Percentiles rank a stretch among this genome's conserved stretches.
These are phyloP conservation scores for Epinephelus moara DNA, from an alignment of 2,113 vertebrate genomes.

Conservation along the genomic window DNA sequence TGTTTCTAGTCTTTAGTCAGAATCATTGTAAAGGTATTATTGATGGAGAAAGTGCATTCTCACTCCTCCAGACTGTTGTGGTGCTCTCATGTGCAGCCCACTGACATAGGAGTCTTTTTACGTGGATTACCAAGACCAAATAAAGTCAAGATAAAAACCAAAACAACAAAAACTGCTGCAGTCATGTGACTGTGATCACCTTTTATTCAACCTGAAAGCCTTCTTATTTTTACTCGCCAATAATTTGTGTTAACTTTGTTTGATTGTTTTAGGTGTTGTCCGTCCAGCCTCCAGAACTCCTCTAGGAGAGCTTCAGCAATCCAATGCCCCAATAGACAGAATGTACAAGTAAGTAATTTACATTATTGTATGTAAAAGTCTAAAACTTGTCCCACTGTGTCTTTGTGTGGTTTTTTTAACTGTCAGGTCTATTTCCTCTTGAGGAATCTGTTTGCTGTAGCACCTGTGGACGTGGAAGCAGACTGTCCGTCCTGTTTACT, in stretches of 20 bases:
- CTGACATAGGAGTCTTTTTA: conserved; percentile 45
- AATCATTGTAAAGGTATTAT: not conserved
- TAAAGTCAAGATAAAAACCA: conserved; percentile 14
- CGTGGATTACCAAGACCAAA: conserved; percentile 54
- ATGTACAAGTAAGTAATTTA: conserved; percentile 92
- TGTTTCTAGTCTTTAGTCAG: not conserved
- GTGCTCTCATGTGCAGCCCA: conserved; percentile 8
- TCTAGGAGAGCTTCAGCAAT: conserved; percentile 89
- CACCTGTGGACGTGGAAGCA: conserved; percentile 17
- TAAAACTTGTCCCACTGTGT: not conserved
- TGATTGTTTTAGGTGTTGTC: conserved; percentile 82
- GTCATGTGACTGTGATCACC: conserved; percentile 9
- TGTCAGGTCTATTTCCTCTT: conserved; percentile 18
- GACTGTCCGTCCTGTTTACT: conserved; percentile 4
- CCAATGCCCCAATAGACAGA: conserved; percentile 88
- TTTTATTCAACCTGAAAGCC: not conserved
- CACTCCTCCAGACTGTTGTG: conserved; percentile 54
- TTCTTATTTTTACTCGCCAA: not conserved
- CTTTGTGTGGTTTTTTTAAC: conserved; percentile 30
- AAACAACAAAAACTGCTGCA: conserved; percentile 11
- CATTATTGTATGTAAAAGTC: not conserved
- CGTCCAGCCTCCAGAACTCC: conserved; percentile 86
- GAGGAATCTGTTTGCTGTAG: conserved; percentile 17
- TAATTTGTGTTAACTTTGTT: conserved; percentile 4
- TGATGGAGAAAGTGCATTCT: not conserved